These are phyloP conservation scores for Tiliacea citrago DNA, from an alignment of 2,888 invertebrate species.

Conservation along the genomic window DNA sequence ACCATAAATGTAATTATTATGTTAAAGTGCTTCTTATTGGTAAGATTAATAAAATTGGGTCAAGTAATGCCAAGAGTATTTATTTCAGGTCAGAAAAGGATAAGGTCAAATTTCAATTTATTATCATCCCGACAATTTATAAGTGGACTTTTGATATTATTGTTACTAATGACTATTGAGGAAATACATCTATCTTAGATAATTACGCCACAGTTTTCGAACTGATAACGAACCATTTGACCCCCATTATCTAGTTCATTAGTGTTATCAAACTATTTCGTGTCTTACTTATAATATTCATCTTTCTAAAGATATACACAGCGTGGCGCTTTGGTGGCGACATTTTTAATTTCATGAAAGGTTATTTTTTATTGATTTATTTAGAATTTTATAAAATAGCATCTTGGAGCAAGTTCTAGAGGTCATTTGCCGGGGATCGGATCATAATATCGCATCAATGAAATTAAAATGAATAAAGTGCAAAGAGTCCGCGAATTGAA, in stretches of 20 bases:
- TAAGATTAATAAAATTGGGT: neutral
- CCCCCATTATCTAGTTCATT: constrained; percentile 40
- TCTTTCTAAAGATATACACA: constrained; percentile 20
- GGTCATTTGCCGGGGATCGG: too few species aligned
- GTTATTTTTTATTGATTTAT: too few species aligned
- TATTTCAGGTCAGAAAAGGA: neutral
- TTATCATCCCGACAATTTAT: constrained; percentile 1
- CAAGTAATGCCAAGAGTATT: neutral
- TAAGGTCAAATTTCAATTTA: neutral
- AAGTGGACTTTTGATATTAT: constrained; percentile 14
- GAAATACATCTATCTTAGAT: constrained; percentile 29
- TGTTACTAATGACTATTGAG: constrained; percentile 35
- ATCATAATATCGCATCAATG: too few species aligned
- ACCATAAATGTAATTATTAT: neutral
- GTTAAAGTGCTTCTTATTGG: neutral
- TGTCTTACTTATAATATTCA: constrained; percentile 15
- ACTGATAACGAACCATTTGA: constrained; percentile 36
- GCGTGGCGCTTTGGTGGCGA: too few species aligned
- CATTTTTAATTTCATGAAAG: too few species aligned
- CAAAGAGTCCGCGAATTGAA: too few species aligned
- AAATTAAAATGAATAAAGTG: too few species aligned
- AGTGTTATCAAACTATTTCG: constrained; percentile 38
- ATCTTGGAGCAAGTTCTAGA: too few species aligned
- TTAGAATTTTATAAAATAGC: too few species aligned
- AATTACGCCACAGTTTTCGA: constrained; percentile 30